phyloP scores from a whole-genome alignment of 2,888 invertebrate species.

The Caenorhabditis uteleia region DNA sequence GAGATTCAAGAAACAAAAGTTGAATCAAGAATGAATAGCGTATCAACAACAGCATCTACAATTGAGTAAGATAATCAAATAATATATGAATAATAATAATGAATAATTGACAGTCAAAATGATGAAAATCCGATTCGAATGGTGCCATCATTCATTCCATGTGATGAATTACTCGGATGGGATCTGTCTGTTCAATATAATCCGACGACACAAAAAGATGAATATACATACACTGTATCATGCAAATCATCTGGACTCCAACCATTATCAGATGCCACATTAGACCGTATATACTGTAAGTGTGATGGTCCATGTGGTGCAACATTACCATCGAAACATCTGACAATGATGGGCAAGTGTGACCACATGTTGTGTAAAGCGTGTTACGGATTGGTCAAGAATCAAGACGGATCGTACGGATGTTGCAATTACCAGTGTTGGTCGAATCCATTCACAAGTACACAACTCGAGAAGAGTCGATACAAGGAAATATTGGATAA shows the following conservation, averaged over 20 bases:
- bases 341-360: constrained; percentile 31
- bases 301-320: constrained; percentile 33
- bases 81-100: too few relatives aligned
- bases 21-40: too few relatives aligned
- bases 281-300: not conserved
- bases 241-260: constrained; percentile 12
- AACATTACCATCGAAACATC: constrained; percentile 1
- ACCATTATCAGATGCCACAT: not conserved
- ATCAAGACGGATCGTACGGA: constrained; percentile 31
- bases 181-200: constrained; percentile 9
- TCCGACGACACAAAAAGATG: constrained; percentile 15
- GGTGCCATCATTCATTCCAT: constrained; percentile 20
- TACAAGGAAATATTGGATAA: constrained; percentile 22
- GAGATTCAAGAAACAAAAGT: too few relatives aligned
- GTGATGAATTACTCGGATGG: constrained; percentile 26
- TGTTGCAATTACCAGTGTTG: constrained; percentile 36
- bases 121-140: too few relatives aligned
- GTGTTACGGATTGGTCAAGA: constrained; percentile 35
- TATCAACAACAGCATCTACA: too few relatives aligned
- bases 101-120: too few relatives aligned
- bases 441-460: constrained; percentile 14
- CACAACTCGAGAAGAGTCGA: constrained; percentile 8
- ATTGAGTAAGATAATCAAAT: too few relatives aligned
- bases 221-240: constrained; percentile 21
- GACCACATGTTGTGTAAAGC: constrained; percentile 39